Conservation (phyloP, 1,140 invertebrate species). For the Heterodera carotae region DNA sequence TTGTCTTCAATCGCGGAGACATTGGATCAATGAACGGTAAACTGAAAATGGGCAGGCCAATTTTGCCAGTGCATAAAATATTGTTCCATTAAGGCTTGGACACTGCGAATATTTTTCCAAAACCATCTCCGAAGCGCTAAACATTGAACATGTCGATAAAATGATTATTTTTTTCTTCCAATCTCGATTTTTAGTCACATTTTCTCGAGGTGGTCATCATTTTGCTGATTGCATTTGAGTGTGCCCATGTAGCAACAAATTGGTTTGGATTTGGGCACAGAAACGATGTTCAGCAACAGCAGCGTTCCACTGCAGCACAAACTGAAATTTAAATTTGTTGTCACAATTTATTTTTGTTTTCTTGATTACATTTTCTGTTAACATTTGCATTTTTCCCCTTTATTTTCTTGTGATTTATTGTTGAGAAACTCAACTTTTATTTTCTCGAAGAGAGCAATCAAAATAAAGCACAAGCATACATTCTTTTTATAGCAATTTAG, state of each 20-base stretch:
- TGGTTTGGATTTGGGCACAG: not conserved
- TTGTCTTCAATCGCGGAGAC: conserved; percentile 7
- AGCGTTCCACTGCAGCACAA: not conserved
- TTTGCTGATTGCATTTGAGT: conserved; percentile 6
- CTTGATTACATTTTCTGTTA: too few relatives aligned
- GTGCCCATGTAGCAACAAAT: not conserved
- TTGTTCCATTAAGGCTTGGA: not conserved
- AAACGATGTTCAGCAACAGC: not conserved
- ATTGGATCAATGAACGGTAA: conserved; percentile 12
- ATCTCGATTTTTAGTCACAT: not conserved
- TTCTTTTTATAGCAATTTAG: not conserved
- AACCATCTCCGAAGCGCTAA: conserved; percentile 20
- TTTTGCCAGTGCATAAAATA: not conserved
- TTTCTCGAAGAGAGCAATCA: too few relatives aligned
- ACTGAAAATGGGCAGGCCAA: too few relatives aligned
- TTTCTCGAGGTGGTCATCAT: conserved; percentile 14
- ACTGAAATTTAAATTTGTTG: not conserved
- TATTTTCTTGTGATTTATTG: too few relatives aligned
- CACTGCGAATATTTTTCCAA: conserved; percentile 29
- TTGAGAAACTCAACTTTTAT: too few relatives aligned
- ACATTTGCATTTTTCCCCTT: too few relatives aligned
- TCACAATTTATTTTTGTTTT: not conserved
- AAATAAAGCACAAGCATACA: too few relatives aligned
- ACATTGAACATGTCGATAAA: conserved; percentile 18
- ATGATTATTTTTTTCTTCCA: not conserved